Evolutionary conservation across 64 coral and sea anemone genomes (phyloP).

Genomic region (Montipora efflorescens): DNA sequence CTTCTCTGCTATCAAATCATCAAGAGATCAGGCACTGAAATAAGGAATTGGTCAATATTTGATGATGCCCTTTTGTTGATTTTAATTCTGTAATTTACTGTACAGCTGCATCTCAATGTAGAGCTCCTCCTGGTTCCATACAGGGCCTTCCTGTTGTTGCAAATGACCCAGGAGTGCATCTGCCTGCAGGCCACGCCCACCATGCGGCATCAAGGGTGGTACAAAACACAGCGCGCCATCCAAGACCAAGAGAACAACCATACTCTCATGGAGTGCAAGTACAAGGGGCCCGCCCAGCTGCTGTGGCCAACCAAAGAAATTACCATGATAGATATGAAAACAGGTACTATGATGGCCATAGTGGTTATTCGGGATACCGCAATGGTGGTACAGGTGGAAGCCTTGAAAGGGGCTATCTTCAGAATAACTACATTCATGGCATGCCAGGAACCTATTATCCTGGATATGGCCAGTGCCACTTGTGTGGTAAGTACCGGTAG

Average conservation of each 20-base stretch:
- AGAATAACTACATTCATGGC: conserved; percentile 35
- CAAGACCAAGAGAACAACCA: conserved; percentile 23
- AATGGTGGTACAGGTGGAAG: not conserved
- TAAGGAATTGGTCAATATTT: not conserved
- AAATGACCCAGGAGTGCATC: not conserved
- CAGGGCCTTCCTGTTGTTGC: conserved; percentile 5
- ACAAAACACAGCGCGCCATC: not conserved
- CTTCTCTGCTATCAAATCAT: too few relatives aligned
- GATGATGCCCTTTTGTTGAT: not conserved
- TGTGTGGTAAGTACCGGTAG: conserved; percentile 33
- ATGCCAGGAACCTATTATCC: conserved; percentile 21
- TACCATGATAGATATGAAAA: conserved; percentile 13
- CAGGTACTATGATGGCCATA: conserved; percentile 41
- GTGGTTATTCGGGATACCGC: conserved; percentile 18
- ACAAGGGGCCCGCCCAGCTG: not conserved
- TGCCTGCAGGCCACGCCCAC: not conserved
- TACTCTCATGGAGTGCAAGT: conserved; percentile 2
- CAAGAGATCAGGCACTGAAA: too few relatives aligned
- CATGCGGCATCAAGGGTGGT: not conserved
- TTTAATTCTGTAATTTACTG: conserved; percentile 35
- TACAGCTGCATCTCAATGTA: conserved; percentile 37
- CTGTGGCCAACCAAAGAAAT: conserved; percentile 10
- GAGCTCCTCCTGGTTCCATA: conserved; percentile 8
- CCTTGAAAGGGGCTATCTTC: not conserved
- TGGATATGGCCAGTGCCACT: conserved; percentile 47